Base-by-base conservation (phyloP, 2,888 invertebrate genomes). In the Xestia c-nigrum region DNA sequence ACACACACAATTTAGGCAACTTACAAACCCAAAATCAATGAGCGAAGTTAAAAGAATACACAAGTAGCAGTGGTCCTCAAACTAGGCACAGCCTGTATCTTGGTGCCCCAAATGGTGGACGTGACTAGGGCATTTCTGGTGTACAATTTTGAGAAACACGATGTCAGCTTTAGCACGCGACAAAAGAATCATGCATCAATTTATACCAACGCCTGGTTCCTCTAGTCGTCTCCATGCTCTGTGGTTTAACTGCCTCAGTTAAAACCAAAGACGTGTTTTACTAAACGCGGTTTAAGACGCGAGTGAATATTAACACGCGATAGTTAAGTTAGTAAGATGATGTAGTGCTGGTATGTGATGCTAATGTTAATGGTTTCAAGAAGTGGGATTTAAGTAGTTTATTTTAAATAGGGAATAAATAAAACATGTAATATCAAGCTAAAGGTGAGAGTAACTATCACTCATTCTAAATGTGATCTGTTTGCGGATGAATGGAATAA, bases 261-360 rank as follows among this genome's bases (percentile, higher is more conserved):
- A 78, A 78, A 83, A 83, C 83, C 73, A 43, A 68, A 59, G 75
- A 85, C 73, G 83, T 85, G 72, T 83, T 86, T 78, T 71, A 83
- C 67, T 74, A 72, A 80, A 72, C 72, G 55, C 55, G n/a, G 66
- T 81, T 74, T 67, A 72, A 84, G 78, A 83, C 40, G 52, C 52
- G 69, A 78, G 63, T 72, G 83, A 83, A 83, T 69, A 74, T 72
- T 72, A 85, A 59, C 83, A 84, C 78, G 86, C 83, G 74, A 84
- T 83, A 74, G 38, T 75, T 38, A 66, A 57, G 55, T 80, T 82
- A 65, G 52, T 63, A 16, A 66, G 63, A 76, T 72, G 63, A 73
- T 74, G 31, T 40, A 72, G 66, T 61, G 21, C 47, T 47, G 24
- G 47, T 50, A 82, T 83, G 57, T 52, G 55, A 7, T 47, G 59